Percentiles rank a stretch among this genome's conserved stretches.
Evolutionary conservation across 53 echinoderm and acorn worm genomes (phyloP).

Genomic region (Crossaster papposus): DNA sequence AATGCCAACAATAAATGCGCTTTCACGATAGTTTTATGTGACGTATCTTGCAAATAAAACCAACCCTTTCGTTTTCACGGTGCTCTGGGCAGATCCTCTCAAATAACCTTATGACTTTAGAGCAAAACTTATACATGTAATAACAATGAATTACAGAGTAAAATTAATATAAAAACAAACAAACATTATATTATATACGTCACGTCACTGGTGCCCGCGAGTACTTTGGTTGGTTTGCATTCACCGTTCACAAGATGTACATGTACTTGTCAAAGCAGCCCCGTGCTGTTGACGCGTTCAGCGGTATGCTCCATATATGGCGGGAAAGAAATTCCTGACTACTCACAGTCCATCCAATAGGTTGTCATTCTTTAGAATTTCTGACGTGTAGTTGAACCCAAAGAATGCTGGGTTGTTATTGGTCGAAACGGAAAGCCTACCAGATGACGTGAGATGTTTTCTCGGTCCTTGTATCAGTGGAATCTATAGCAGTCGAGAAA

Average conservation of each 20-base stretch:
- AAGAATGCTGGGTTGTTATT: background rate
- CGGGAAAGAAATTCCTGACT: constrained; percentile 51
- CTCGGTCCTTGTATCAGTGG: background rate
- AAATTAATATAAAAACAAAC: background rate
- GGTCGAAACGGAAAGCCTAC: background rate
- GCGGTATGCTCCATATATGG: constrained; percentile 51
- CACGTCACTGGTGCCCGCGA: constrained; percentile 8
- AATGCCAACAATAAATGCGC: too few species aligned
- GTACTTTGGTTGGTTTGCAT: background rate
- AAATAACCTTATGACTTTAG: background rate
- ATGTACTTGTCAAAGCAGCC: constrained; percentile 14
- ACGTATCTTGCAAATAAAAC: too few species aligned
- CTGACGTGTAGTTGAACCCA: constrained; percentile 38
- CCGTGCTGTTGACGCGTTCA: constrained; percentile 24
- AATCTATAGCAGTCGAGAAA: background rate
- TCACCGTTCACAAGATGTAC: background rate
- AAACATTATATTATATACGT: background rate
- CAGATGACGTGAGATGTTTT: background rate
- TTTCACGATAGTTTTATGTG: too few species aligned
- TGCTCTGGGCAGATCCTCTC: background rate
- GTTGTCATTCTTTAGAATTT: constrained; percentile 32
- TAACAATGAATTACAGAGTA: background rate
- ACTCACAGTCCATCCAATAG: background rate
- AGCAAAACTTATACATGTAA: too few species aligned
- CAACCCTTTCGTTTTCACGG: too few species aligned